Evolutionary conservation across 2,888 invertebrate species (phyloP), one percentile per base, ranked within the genome.

Genomic region (Zaprionus lineosus): DNA sequence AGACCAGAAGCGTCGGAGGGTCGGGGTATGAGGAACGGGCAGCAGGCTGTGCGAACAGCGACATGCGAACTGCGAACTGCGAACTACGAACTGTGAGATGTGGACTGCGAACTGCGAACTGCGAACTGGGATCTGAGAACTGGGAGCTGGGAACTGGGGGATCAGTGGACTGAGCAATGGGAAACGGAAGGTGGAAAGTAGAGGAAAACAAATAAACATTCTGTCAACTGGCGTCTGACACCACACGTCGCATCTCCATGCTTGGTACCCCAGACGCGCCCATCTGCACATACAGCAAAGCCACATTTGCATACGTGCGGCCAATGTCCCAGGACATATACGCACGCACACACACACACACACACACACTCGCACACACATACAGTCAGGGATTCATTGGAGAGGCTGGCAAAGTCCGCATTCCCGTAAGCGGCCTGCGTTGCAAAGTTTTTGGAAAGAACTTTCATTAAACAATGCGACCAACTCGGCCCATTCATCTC

Each of bases 151-250:
- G n/a, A n/a, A n/a, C n/a, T n/a, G n/a, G n/a, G n/a, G n/a, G n/a
- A n/a, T n/a, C n/a, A n/a, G n/a, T n/a, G 14, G 8, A 11, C 15
- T 28, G 15, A 9, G 46, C 14, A 19, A 15, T 26, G 12, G 28
- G 34, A n/a, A n/a, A n/a, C n/a, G 19, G 40, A 4, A 29, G 8
- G 15, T 9, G 37, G 39, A 56, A 43, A 44, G 59, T 67, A 47
- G 58, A 50, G 63, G 57, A 83, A 84, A 83, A 83, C 85, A 81
- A 81, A 81, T 81, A 81, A 81, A 81, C 79, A 81, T 84, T 81
- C 85, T 85, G 85, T 85, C 79, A 83, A 83, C 85, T 85, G 85
- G 73, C 79, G 78, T 70, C 76, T 85, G 81, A 83, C 85, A 84
- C 76, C 85, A 74, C 85, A 83, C 79, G 76, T 84, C 61, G 56